These are phyloP conservation scores for Eupithecia vulgata DNA, from an alignment of 2,888 invertebrate genomes.

Conservation along the genomic window DNA sequence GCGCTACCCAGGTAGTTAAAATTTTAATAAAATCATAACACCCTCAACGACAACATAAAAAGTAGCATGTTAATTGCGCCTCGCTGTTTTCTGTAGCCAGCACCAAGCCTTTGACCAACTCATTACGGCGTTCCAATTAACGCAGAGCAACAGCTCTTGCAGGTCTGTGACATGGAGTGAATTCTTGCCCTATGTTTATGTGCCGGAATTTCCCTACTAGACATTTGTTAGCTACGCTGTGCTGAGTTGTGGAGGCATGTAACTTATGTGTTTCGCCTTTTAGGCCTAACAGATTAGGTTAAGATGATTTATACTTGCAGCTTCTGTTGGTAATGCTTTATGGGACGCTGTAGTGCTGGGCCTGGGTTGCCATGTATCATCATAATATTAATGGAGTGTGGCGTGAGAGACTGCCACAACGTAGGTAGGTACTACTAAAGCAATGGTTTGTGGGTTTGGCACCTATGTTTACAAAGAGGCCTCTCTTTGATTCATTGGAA, in stretches of 20 bases:
- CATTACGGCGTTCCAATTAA: constrained; percentile 30
- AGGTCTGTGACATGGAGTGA: neutral
- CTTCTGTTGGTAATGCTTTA: constrained; percentile 6
- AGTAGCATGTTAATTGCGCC: constrained; percentile 14
- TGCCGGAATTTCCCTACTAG: constrained; percentile 2
- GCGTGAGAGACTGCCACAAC: neutral
- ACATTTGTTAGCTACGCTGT: constrained; percentile 1
- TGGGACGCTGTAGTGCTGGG: neutral
- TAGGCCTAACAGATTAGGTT: constrained; percentile 3
- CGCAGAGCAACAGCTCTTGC: constrained; percentile 15
- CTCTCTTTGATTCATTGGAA: neutral
- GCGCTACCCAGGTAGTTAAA: neutral
- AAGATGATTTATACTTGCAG: neutral
- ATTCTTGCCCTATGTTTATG: constrained; percentile 17
- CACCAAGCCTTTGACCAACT: constrained; percentile 19
- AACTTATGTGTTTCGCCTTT: neutral
- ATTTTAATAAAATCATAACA: constrained; percentile 7
- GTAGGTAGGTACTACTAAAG: neutral
- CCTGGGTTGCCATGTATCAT: neutral
- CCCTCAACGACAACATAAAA: constrained; percentile 5
- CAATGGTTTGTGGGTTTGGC: neutral
- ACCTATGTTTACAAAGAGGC: neutral
- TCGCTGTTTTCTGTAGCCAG: neutral
- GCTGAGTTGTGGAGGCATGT: neutral
- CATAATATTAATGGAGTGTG: constrained; percentile 4